A percentile compares a stretch with the other conserved stretches of the same genome.
These are phyloP conservation scores for Zalophus californianus DNA, from an alignment of 2,797 vertebrate species.

Conservation along the genomic window DNA sequence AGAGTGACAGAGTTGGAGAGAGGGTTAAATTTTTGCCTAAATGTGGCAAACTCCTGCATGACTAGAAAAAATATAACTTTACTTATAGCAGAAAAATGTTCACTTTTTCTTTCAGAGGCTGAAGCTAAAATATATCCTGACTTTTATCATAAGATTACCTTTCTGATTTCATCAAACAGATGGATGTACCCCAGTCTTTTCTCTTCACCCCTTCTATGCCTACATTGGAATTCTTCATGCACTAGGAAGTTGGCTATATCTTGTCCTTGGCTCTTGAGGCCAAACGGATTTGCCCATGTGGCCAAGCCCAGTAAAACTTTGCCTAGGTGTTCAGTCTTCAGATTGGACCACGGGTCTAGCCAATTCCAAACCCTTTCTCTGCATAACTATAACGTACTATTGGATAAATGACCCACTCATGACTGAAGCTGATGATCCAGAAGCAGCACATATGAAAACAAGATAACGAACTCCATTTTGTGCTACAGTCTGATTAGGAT, in stretches of 20 bases:
- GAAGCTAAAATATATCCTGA: neutral
- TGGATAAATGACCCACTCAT: neutral
- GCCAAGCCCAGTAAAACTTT: neutral
- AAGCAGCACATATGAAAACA: neutral
- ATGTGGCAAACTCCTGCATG: neutral
- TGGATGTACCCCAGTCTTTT: neutral
- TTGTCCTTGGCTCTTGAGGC: neutral
- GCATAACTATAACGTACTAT: neutral
- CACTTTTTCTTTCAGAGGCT: neutral
- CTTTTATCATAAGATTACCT: neutral
- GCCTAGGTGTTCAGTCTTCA: neutral
- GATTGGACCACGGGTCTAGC: neutral
- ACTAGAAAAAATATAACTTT: neutral
- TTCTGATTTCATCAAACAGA: neutral
- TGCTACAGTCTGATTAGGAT: neutral
- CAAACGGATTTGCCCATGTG: neutral
- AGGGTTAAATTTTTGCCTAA: neutral
- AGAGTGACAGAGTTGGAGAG: neutral
- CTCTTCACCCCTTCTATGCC: neutral
- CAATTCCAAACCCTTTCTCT: neutral
- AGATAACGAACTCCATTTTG: neutral
- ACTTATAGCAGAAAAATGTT: neutral
- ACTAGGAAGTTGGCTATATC: too few relatives aligned
- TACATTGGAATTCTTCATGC: too few relatives aligned
- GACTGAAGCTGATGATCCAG: neutral